phyloP scores from a whole-genome alignment of 1,140 invertebrate species.

The Calephelis virginiensis region DNA sequence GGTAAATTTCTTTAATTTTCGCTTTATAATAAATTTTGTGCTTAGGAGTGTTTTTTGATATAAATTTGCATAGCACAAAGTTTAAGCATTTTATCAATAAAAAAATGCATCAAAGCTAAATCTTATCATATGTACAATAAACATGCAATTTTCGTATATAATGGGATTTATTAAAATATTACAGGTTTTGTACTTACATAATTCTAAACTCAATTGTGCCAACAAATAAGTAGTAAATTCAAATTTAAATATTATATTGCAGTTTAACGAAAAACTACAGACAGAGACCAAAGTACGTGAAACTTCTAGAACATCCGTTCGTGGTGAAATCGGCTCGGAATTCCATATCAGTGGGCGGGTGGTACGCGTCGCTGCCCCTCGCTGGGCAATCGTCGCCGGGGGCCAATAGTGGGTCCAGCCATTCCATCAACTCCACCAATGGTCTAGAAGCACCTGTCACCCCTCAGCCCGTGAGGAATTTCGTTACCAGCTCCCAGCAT shows the following conservation, averaged over 20 bases:
- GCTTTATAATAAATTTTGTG: too few relatives aligned
- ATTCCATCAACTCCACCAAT: constrained; percentile 25
- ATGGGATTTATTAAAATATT: too few relatives aligned
- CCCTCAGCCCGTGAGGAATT: constrained; percentile 57
- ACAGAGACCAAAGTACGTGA: constrained; percentile 95
- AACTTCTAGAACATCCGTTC: constrained; percentile 94
- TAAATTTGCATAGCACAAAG: too few relatives aligned
- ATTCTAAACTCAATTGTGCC: too few relatives aligned
- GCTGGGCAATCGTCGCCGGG: constrained; percentile 30
- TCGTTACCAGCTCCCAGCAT: constrained; percentile 55
- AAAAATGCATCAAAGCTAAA: too few relatives aligned
- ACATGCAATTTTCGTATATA: too few relatives aligned
- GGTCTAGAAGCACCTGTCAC: constrained; percentile 49
- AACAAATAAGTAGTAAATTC: too few relatives aligned
- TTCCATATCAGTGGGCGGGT: constrained; percentile 87
- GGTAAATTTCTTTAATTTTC: too few relatives aligned
- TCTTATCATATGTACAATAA: too few relatives aligned
- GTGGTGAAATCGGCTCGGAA: constrained; percentile 87
- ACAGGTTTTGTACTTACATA: too few relatives aligned
- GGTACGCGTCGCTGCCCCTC: constrained; percentile 81
- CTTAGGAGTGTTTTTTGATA: too few relatives aligned
- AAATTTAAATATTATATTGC: constrained; percentile 43
- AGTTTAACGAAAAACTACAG: constrained; percentile 97
- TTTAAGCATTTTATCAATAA: too few relatives aligned
- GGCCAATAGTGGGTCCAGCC: constrained; percentile 23